Evolutionary conservation across 2,113 vertebrate genomes (phyloP), one percentile per base, ranked within the genome.

Genomic region (Baryphthengus martii): DNA sequence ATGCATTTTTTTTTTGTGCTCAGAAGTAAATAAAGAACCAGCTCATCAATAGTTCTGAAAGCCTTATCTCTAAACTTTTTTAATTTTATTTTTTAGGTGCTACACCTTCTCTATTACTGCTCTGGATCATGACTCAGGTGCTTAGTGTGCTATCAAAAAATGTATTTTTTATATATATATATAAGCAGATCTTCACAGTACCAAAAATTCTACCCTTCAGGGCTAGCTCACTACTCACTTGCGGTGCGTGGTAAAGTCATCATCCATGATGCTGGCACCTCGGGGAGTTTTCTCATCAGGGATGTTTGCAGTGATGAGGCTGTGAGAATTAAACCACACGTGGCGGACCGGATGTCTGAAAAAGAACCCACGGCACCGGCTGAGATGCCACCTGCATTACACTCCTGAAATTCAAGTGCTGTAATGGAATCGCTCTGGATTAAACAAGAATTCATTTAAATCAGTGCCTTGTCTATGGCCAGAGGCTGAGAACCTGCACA

Each of bases 221-320:
- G 39, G n/a, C 49, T 9, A 50, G 17, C 2, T 66, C 4, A 44
- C 97, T 5, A 44, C 97, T 96, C 93, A 99, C 99, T 99, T 99
- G 95, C 99, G 97, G 96, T 99, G 99, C 10, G 98, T 95, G 2
- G 98, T 97, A n/a, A 99, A 98, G 98, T 98, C 98, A 16, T 99
- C 99, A 8, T 99, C 98, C 8, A 89, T 97, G 97, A 98, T 98
- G 97, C 99, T 98, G 18, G 98, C 96, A 0, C 98, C 99, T 2
- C 99, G 98, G 7, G 99, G 98, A 7, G 68, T 98, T 91, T 98
- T 99, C 91, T 99, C 99, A 23, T 99, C 98, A 0, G 99, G 99
- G 97, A 99, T 92, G 92, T 99, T 99, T 84, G 99, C 99, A 0
- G 99, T 99, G 93, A 99, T 97, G 88, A 99, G 98, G 56, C 98